Percentiles rank a stretch among this genome's conserved stretches.
Conservation (phyloP, 1,140 invertebrate species). For the Caenorhabditis brenneri region DNA sequence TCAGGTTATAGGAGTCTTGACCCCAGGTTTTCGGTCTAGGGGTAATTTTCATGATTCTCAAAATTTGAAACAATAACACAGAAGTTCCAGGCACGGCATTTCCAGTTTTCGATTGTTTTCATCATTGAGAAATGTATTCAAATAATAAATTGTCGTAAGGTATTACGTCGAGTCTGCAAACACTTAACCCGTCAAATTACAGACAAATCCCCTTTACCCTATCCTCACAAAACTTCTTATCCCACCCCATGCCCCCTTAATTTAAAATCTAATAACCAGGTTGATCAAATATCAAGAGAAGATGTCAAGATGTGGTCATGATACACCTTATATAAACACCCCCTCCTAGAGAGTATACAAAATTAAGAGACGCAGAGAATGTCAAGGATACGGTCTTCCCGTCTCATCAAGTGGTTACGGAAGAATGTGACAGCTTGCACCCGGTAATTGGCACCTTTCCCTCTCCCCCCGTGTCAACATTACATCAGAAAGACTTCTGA, state of each 20-base stretch:
- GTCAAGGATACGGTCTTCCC: slow-evolving; percentile 11
- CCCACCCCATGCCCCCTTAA: background rate
- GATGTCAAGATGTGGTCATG: background rate
- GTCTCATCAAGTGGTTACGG: slow-evolving; percentile 7
- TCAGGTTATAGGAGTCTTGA: too few species aligned
- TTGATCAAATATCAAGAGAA: slow-evolving; percentile 29
- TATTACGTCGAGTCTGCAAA: too few species aligned
- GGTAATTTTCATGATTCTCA: too few species aligned
- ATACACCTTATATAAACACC: background rate
- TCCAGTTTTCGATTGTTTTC: too few species aligned
- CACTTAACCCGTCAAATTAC: too few species aligned
- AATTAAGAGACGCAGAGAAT: background rate
- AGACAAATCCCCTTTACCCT: background rate
- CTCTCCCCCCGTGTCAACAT: background rate
- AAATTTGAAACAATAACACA: too few species aligned
- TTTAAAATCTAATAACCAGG: background rate
- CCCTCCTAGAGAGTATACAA: background rate
- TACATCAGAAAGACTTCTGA: background rate
- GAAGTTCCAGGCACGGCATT: too few species aligned
- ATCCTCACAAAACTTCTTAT: too few species aligned
- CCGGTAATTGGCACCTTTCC: slow-evolving; percentile 3
- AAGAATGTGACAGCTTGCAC: slow-evolving; percentile 34
- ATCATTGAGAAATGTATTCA: too few species aligned
- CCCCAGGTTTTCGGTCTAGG: too few species aligned
- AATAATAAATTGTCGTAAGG: too few species aligned